phyloP scores from a whole-genome alignment of 2,797 vertebrate genomes.

The Arnoldichthys spilopterus region DNA sequence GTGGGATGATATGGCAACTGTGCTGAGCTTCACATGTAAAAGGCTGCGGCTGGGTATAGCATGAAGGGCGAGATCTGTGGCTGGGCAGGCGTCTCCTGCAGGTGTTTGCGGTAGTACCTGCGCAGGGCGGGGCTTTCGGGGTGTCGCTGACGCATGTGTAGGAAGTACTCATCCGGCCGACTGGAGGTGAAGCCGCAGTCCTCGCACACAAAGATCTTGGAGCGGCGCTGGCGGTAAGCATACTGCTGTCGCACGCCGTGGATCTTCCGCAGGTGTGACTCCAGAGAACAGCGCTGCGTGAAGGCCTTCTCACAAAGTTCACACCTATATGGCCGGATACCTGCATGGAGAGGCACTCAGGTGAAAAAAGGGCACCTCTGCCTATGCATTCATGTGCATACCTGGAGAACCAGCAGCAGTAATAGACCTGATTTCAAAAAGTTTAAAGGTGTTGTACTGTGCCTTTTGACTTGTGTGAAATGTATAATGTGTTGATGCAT shows the following conservation, averaged over 20 bases:
- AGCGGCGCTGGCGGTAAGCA: conserved; percentile 87
- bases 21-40: conserved; percentile 68
- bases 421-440: background rate
- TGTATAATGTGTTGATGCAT: background rate
- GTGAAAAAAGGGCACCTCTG: background rate
- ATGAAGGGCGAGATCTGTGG: conserved; percentile 72
- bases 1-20: background rate
- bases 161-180: conserved; percentile 79
- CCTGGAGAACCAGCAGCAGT: background rate
- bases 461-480: background rate
- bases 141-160: conserved; percentile 82
- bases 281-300: conserved; percentile 90
- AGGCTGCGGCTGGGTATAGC: conserved; percentile 70
- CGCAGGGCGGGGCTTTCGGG: conserved; percentile 73
- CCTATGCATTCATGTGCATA: background rate
- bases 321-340: conserved; percentile 89
- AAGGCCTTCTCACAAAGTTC: conserved; percentile 88
- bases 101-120: conserved; percentile 76
- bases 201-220: conserved; percentile 92
- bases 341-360: conserved; percentile 62
- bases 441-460: background rate
- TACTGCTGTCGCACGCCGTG: conserved; percentile 86
- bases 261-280: conserved; percentile 90
- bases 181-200: conserved; percentile 88
- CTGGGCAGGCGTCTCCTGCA: conserved; percentile 66